phyloP scores from a whole-genome alignment of 1,140 invertebrate species.

The Campoletis sonorensis region DNA sequence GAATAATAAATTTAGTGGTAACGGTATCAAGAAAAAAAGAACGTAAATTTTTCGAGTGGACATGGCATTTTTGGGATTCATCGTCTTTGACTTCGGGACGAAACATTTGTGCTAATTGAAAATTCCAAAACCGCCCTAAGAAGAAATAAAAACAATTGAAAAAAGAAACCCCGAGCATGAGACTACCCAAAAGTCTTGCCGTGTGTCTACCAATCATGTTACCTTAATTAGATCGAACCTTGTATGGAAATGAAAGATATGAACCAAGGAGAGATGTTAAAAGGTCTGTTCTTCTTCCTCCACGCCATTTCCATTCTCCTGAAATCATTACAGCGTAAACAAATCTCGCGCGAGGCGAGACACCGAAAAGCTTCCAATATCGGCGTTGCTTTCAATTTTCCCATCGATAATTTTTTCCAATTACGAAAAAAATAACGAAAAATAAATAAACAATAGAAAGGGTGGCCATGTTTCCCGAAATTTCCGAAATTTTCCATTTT shows the following conservation, averaged over 20 bases:
- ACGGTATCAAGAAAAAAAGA: neutral
- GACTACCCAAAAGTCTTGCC: conserved; percentile 44
- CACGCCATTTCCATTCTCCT: conserved; percentile 61
- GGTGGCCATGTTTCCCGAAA: neutral
- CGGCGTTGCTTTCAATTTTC: conserved; percentile 10
- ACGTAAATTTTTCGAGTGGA: neutral
- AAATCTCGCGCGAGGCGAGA: conserved; percentile 46
- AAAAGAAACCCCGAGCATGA: conserved; percentile 50
- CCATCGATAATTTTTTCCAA: conserved; percentile 12
- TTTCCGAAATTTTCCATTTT: neutral
- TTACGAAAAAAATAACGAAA: neutral
- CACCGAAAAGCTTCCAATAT: conserved; percentile 31
- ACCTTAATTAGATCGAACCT: conserved; percentile 58
- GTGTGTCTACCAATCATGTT: conserved; percentile 55
- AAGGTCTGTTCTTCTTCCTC: conserved; percentile 60
- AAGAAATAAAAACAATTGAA: conserved; percentile 3
- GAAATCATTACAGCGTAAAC: conserved; percentile 62
- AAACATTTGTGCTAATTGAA: conserved; percentile 3
- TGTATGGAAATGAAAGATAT: conserved; percentile 57
- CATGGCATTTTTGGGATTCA: neutral
- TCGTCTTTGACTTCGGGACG: neutral
- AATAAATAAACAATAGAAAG: conserved; percentile 9
- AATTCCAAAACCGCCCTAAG: conserved; percentile 20
- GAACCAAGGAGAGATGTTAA: conserved; percentile 59
- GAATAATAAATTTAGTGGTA: neutral